These are phyloP conservation scores for Peromyscus nudipes DNA, from an alignment of 2,797 vertebrate species.

Conservation along the genomic window DNA sequence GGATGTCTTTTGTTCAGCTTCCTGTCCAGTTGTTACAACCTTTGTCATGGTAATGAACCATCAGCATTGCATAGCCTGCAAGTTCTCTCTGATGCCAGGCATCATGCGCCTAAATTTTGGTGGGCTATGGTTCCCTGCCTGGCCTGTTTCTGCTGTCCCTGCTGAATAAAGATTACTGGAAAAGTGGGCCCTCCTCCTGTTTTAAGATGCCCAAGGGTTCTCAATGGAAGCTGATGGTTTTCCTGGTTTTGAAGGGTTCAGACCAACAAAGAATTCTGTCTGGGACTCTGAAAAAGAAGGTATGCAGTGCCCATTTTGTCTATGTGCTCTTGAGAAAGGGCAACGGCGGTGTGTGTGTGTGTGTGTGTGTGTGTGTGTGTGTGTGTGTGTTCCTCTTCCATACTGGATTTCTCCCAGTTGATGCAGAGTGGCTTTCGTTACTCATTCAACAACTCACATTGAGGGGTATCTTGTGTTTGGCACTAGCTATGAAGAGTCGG, in stretches of 20 bases:
- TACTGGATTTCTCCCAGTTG: background rate
- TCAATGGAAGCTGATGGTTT: background rate
- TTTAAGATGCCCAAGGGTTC: background rate
- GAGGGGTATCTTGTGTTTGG: background rate
- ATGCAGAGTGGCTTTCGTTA: background rate
- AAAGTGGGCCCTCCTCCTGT: background rate
- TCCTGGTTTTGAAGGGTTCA: constrained; percentile 12
- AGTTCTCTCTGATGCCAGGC: constrained; percentile 28
- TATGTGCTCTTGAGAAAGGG: background rate
- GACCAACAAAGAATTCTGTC: background rate
- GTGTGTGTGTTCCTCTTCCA: background rate
- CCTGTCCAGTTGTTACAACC: constrained; percentile 77
- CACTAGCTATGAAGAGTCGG: background rate
- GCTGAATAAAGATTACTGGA: constrained; percentile 10
- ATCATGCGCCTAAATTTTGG: background rate
- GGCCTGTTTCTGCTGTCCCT: background rate
- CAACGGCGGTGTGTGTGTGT: background rate
- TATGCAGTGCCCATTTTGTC: background rate
- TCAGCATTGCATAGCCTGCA: constrained; percentile 70
- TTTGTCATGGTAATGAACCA: constrained; percentile 83
- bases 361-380: background rate
- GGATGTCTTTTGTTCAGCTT: constrained; percentile 71
- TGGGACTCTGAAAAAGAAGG: constrained; percentile 22
- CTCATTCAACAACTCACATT: background rate
- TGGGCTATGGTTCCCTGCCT: constrained; percentile 38